Percentiles rank a stretch among this genome's conserved stretches.
Conservation (phyloP, 2,113 vertebrate species). For the Manacus vitellinus region DNA sequence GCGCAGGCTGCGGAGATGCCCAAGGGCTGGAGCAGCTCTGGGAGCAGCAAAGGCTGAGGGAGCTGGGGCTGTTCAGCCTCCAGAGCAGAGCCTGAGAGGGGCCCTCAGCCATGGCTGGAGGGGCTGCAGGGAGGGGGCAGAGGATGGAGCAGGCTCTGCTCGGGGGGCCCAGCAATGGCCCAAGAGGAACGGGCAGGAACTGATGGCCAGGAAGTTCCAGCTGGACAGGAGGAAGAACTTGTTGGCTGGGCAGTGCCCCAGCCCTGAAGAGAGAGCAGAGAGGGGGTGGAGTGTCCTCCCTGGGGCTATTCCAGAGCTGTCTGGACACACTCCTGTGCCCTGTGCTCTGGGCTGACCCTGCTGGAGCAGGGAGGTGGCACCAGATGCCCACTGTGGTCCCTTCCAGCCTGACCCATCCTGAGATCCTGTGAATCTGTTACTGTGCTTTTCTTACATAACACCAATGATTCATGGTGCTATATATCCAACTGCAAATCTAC, state of each 20-base stretch:
- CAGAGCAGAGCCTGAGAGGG: neutral
- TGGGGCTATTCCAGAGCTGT: neutral
- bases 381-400: accelerated
- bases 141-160: neutral
- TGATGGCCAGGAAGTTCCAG: neutral
- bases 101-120: neutral
- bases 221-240: neutral
- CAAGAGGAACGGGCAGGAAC: neutral
- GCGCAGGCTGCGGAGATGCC: neutral
- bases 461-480: neutral
- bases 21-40: neutral
- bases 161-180: neutral
- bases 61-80: neutral
- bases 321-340: neutral
- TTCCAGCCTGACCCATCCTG: accelerated
- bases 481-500: neutral
- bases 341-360: neutral
- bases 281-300: neutral
- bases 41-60: neutral
- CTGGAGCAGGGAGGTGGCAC: neutral
- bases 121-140: neutral
- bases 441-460: accelerated
- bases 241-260: neutral
- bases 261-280: neutral
- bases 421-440: neutral